Conservation (phyloP, 1,140 invertebrate genomes). For the Hylyphantes graminicola region DNA sequence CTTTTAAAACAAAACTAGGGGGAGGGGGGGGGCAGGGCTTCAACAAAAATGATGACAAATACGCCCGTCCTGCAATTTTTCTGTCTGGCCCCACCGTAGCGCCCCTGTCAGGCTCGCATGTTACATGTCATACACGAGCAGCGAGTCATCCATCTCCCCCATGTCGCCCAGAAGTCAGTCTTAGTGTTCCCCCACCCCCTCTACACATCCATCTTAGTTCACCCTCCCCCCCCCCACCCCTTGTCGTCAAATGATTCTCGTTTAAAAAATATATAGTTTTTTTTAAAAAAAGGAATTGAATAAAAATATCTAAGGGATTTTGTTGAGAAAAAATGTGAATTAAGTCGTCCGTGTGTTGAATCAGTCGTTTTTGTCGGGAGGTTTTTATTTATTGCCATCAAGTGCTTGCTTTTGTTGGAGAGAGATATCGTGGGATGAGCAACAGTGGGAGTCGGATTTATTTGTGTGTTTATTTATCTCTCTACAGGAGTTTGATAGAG, state of each 20-base stretch:
- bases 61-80: conserved; percentile 43
- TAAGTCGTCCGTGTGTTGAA: conserved; percentile 41
- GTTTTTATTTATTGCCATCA: conserved; percentile 23
- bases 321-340: background rate
- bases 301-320: conserved; percentile 10
- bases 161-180: conserved; percentile 50
- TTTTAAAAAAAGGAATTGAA: conserved; percentile 25
- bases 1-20: conserved; percentile 42
- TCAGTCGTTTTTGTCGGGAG: background rate
- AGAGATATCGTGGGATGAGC: too few species aligned
- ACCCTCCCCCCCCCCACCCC: background rate
- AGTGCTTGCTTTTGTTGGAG: conserved; percentile 18
- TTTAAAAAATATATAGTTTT: background rate
- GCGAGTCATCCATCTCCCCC: conserved; percentile 38
- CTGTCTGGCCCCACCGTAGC: conserved; percentile 7
- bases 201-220: conserved; percentile 43
- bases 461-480: too few species aligned
- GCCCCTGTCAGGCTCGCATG: conserved; percentile 49
- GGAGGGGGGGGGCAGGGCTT: background rate
- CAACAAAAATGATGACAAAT: conserved; percentile 43
- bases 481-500: too few species aligned
- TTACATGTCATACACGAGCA: conserved; percentile 50
- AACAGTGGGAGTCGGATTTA: background rate
- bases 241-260: background rate
- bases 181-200: background rate